Percentiles rank a stretch among this genome's conserved stretches.
Conservation (phyloP, 2,888 invertebrate species). For the Cabera pusaria region DNA sequence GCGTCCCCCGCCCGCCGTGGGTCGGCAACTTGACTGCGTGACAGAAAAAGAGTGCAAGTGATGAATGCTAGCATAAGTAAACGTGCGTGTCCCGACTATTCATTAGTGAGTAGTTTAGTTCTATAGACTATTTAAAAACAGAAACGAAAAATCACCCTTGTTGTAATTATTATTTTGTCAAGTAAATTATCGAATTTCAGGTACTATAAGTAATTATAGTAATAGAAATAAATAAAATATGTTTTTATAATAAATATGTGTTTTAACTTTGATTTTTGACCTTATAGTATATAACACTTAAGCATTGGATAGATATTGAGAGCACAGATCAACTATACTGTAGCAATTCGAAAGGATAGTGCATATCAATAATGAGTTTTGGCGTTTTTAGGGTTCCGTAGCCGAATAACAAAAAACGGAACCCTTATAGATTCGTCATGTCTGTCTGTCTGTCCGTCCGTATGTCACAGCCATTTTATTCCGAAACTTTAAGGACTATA, state of each 20-base stretch:
- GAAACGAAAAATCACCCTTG: constrained; percentile 69
- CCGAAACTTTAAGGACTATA: too few relatives aligned
- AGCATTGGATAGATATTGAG: too few relatives aligned
- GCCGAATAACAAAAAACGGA: too few relatives aligned
- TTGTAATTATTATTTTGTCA: constrained; percentile 75
- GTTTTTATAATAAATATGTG: constrained; percentile 55
- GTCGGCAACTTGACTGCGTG: constrained; percentile 39
- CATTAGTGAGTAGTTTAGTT: constrained; percentile 60
- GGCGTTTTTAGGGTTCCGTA: too few relatives aligned
- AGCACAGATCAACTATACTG: too few relatives aligned
- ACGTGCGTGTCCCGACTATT: constrained; percentile 55
- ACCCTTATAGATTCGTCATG: too few relatives aligned
- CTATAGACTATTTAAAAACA: constrained; percentile 80
- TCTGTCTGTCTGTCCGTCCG: too few relatives aligned
- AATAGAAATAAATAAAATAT: constrained; percentile 48
- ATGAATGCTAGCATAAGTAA: constrained; percentile 45
- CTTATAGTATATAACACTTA: too few relatives aligned
- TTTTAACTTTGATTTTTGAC: too few relatives aligned
- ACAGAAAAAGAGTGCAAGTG: constrained; percentile 37
- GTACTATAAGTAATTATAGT: constrained; percentile 74
- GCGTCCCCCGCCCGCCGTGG: constrained; percentile 63
- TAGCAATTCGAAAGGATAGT: too few relatives aligned
- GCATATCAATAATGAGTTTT: too few relatives aligned
- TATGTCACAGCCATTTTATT: too few relatives aligned
- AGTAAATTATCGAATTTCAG: constrained; percentile 81